Percentiles rank a stretch among this genome's conserved stretches.
Conservation (phyloP, 2,888 invertebrate genomes). For the Tetragnatha montana region DNA sequence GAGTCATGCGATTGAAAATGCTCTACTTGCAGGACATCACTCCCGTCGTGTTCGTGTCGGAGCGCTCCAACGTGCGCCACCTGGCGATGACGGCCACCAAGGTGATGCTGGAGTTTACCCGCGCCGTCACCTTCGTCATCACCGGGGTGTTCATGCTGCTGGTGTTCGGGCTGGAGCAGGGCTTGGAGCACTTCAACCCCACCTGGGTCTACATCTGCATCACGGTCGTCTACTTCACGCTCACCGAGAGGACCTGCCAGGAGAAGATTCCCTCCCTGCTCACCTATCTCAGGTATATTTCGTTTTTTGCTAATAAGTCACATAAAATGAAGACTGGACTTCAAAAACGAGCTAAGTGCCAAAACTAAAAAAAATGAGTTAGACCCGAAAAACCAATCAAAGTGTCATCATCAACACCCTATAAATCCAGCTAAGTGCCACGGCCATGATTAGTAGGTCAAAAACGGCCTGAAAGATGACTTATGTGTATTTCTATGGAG, state of each 20-base stretch:
- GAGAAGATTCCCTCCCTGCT: conserved; percentile 82
- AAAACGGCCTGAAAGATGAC: too few relatives aligned
- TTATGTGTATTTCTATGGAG: too few relatives aligned
- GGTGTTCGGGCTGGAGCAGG: conserved; percentile 85
- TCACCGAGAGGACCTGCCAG: conserved; percentile 83
- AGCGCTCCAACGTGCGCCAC: conserved; percentile 84
- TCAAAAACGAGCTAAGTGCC: too few relatives aligned
- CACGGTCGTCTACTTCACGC: conserved; percentile 83
- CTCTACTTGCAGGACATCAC: conserved; percentile 86
- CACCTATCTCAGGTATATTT: conserved; percentile 79
- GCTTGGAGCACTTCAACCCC: conserved; percentile 84
- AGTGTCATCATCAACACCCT: too few relatives aligned
- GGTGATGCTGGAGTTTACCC: conserved; percentile 89
- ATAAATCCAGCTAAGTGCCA: too few relatives aligned
- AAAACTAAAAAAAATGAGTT: too few relatives aligned
- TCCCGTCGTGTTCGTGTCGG: conserved; percentile 84
- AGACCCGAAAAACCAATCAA: too few relatives aligned
- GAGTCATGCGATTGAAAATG: too few relatives aligned
- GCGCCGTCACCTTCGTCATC: conserved; percentile 86
- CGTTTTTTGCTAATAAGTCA: too few relatives aligned
- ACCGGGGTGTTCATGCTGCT: conserved; percentile 86
- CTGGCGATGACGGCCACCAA: conserved; percentile 88
- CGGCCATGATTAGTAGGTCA: too few relatives aligned
- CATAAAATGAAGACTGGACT: too few relatives aligned
- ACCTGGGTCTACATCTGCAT: conserved; percentile 82